These are phyloP conservation scores for Chouioia cunea DNA, from an alignment of 2,888 invertebrate genomes.

Conservation along the genomic window DNA sequence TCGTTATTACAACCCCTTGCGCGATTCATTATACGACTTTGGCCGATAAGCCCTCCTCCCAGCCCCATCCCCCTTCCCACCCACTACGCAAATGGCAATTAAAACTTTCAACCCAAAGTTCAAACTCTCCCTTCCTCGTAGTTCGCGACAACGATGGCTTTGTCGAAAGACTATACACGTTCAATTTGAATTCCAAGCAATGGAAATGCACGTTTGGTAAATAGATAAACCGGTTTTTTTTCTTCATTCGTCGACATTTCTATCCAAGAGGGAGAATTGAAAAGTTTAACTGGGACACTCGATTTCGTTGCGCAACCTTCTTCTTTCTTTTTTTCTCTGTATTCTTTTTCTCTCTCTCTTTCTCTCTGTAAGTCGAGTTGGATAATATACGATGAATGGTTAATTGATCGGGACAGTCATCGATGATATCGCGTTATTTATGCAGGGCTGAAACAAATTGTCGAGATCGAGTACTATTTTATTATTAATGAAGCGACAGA, in stretches of 20 bases:
- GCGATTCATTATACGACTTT: constrained; percentile 23
- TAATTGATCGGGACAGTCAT: too few relatives aligned
- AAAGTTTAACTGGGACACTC: constrained; percentile 35
- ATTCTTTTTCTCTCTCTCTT: constrained; percentile 1
- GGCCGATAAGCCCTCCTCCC: constrained; percentile 9
- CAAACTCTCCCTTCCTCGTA: too few relatives aligned
- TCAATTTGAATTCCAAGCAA: not conserved
- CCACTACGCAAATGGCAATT: too few relatives aligned
- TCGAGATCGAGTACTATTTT: too few relatives aligned
- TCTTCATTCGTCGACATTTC: constrained; percentile 31
- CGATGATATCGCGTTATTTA: too few relatives aligned
- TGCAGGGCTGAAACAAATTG: too few relatives aligned
- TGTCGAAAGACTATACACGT: not conserved
- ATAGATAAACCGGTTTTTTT: constrained; percentile 37
- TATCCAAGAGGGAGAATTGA: constrained; percentile 26
- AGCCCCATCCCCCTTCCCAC: too few relatives aligned
- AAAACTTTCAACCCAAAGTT: constrained; percentile 17
- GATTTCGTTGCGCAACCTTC: constrained; percentile 31
- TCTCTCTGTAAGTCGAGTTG: not conserved
- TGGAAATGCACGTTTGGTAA: constrained; percentile 32
- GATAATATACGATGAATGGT: too few relatives aligned
- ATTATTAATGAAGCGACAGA: too few relatives aligned
- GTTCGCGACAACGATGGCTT: too few relatives aligned
- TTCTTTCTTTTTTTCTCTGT: not conserved
- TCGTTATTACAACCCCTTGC: constrained; percentile 5